Conservation (phyloP, 2,797 vertebrate species). For the Pipistrellus kuhlii region DNA sequence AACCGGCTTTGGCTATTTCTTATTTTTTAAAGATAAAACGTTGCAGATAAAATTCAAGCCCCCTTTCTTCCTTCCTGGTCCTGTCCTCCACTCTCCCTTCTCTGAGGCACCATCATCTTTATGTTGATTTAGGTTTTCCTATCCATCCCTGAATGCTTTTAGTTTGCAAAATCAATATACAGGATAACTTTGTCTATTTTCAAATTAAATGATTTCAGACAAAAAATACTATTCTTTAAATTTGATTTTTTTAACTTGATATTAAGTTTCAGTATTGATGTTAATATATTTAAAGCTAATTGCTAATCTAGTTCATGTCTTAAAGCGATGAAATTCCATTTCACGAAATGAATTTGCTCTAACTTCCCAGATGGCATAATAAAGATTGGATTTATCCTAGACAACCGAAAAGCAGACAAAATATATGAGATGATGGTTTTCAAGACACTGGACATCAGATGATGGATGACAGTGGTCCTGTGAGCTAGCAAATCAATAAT, state of each 20-base stretch:
- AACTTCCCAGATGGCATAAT: not conserved
- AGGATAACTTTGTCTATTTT: not conserved
- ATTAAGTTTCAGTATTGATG: not conserved
- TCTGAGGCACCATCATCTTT: not conserved
- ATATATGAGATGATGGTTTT: not conserved
- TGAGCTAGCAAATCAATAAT: not conserved
- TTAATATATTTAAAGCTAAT: not conserved
- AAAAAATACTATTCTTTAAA: not conserved
- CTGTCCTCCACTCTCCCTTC: not conserved
- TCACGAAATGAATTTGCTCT: not conserved
- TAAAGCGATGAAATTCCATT: not conserved
- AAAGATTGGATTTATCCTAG: not conserved
- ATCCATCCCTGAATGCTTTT: not conserved
- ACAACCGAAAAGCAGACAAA: not conserved
- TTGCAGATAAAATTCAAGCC: not conserved
- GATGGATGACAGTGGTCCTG: not conserved
- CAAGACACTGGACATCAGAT: not conserved
- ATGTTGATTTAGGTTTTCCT: not conserved
- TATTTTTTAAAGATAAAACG: not conserved
- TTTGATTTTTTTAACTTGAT: not conserved
- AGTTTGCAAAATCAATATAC: not conserved
- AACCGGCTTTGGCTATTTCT: not conserved
- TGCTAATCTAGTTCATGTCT: not conserved
- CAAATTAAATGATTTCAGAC: not conserved
- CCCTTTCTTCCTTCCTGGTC: accelerated